Evolutionary conservation across 2,888 invertebrate genomes (phyloP).

Genomic region (Sceliomorpha sp.): DNA sequence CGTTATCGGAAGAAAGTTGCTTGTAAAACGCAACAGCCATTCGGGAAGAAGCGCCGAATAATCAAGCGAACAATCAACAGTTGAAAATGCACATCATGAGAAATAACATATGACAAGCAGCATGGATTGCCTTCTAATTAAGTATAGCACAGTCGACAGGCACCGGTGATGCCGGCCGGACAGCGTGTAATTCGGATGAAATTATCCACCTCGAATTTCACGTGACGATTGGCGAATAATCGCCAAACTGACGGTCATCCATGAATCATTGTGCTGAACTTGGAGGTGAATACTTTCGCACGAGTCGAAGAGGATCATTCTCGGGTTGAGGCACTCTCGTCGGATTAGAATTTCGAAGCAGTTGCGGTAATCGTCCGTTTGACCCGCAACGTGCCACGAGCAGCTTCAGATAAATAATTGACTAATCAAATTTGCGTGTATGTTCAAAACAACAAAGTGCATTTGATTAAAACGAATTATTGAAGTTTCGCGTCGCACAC

Average conservation of each 20-base stretch:
- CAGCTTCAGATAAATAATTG: constrained; percentile 48
- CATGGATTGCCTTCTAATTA: constrained; percentile 44
- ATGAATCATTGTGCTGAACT: constrained; percentile 50
- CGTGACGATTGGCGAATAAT: constrained; percentile 50
- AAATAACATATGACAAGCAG: constrained; percentile 28
- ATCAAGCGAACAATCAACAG: constrained; percentile 24
- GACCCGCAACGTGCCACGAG: constrained; percentile 33
- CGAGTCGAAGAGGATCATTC: constrained; percentile 54
- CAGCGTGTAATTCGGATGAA: constrained; percentile 41
- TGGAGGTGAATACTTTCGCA: constrained; percentile 51
- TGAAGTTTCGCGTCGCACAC: too few species aligned
- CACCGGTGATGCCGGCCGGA: constrained; percentile 18
- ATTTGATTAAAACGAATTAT: constrained; percentile 29
- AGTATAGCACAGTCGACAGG: constrained; percentile 30
- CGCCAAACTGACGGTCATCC: constrained; percentile 48
- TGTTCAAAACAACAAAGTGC: constrained; percentile 47
- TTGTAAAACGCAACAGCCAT: too few species aligned
- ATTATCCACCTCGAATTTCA: constrained; percentile 47
- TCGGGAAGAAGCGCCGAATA: background rate
- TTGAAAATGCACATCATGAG: constrained; percentile 20
- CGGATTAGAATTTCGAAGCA: constrained; percentile 55
- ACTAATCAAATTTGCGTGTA: constrained; percentile 50
- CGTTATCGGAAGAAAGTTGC: too few species aligned
- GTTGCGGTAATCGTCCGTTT: constrained; percentile 52
- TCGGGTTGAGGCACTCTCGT: constrained; percentile 49